Conservation (phyloP, 30 jellyfish, hydroid and myxozoan species). For the Catostylus mosaicus region DNA sequence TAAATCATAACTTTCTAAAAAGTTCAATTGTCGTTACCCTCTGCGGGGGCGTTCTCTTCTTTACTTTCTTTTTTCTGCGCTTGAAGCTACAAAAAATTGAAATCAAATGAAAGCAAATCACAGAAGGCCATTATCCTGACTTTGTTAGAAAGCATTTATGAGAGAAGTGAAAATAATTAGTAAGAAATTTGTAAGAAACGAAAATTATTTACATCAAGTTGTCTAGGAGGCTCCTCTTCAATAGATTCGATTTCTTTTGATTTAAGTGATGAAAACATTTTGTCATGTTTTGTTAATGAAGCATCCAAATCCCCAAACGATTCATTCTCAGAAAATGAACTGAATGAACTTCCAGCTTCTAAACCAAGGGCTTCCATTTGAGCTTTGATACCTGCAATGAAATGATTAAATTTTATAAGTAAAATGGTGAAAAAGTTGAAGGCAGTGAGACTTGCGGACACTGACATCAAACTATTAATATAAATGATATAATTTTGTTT, state of each 20-base stretch:
- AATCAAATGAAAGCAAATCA: too few relatives aligned
- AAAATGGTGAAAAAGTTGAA: too few relatives aligned
- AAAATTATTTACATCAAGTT: neutral
- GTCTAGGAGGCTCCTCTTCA: neutral
- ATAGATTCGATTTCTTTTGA: neutral
- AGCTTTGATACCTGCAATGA: slow-evolving; percentile 41
- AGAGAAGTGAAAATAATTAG: too few relatives aligned
- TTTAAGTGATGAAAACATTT: neutral
- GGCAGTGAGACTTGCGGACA: too few relatives aligned
- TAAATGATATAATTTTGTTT: too few relatives aligned
- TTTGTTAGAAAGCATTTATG: too few relatives aligned
- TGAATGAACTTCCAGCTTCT: slow-evolving; percentile 72
- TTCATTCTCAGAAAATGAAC: slow-evolving; percentile 78
- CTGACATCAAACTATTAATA: too few relatives aligned
- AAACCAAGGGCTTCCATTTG: slow-evolving; percentile 72
- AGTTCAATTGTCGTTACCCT: neutral
- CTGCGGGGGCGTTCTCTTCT: neutral
- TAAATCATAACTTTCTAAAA: too few relatives aligned
- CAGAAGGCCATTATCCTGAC: too few relatives aligned
- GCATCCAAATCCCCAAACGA: slow-evolving; percentile 37
- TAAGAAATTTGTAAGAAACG: too few relatives aligned
- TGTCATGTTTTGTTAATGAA: slow-evolving; percentile 47
- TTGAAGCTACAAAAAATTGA: neutral
- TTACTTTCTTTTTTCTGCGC: neutral
- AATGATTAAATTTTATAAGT: too few relatives aligned